phyloP scores from a whole-genome alignment of 2,888 invertebrate genomes.

The Lycaena phlaeas region DNA sequence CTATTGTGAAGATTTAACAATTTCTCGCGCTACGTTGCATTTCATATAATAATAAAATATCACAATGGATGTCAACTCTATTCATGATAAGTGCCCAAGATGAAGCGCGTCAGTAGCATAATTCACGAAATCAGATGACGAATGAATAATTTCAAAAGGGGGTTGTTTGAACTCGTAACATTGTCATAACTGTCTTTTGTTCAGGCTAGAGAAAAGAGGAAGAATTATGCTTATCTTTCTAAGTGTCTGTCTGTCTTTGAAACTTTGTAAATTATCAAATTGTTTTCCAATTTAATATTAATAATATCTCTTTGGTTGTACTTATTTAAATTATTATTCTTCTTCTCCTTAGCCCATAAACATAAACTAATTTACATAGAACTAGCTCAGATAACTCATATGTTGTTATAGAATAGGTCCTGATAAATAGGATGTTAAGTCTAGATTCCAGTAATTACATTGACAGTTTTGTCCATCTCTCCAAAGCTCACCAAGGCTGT shows the following conservation, averaged over 20 bases:
- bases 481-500: too few relatives aligned
- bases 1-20: constrained; percentile 67
- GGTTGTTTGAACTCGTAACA: constrained; percentile 36
- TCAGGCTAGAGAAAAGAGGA: constrained; percentile 12
- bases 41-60: constrained; percentile 67
- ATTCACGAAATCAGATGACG: constrained; percentile 54
- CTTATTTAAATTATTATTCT: too few relatives aligned
- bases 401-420: too few relatives aligned
- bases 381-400: too few relatives aligned
- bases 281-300: neutral
- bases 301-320: neutral
- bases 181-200: constrained; percentile 26
- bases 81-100: constrained; percentile 64
- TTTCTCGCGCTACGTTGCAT: constrained; percentile 64
- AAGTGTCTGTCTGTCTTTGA: neutral
- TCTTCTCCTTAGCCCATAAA: too few relatives aligned
- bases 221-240: constrained; percentile 8
- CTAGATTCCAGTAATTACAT: too few relatives aligned
- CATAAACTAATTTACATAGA: too few relatives aligned
- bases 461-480: too few relatives aligned
- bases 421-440: too few relatives aligned
- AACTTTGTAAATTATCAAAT: constrained; percentile 9
- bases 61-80: constrained; percentile 68
- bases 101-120: constrained; percentile 58
- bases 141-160: constrained; percentile 43